phyloP scores from a whole-genome alignment of 2,888 invertebrate genomes.

The Machimus rusticus region DNA sequence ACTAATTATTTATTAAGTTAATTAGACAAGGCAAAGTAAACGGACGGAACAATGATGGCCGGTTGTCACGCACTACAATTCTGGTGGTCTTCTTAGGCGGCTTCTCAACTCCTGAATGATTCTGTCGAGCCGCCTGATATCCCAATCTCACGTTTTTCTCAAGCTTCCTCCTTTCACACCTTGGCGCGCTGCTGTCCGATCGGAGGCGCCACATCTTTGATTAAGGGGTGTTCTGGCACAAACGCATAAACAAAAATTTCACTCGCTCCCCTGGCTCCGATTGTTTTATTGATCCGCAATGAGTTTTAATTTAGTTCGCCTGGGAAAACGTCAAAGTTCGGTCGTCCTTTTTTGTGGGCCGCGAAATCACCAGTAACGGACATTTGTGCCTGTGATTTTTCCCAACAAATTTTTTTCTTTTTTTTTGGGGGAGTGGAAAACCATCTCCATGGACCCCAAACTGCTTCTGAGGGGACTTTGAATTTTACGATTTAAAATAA shows the following conservation, averaged over 20 bases:
- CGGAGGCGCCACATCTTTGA: too few species aligned
- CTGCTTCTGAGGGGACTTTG: neutral
- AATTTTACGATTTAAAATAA: neutral
- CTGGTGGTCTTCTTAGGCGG: too few species aligned
- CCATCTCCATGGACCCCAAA: neutral
- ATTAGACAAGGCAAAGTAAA: too few species aligned
- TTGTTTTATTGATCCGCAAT: slow-evolving; percentile 49
- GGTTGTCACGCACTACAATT: too few species aligned
- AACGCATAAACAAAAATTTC: slow-evolving; percentile 40
- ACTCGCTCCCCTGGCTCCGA: slow-evolving; percentile 39
- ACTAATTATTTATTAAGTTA: too few species aligned
- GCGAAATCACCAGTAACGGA: neutral
- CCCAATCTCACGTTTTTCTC: too few species aligned
- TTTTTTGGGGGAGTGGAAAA: neutral
- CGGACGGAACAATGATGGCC: too few species aligned
- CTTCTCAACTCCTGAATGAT: too few species aligned
- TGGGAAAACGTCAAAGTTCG: slow-evolving; percentile 46
- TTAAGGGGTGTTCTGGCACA: slow-evolving; percentile 33
- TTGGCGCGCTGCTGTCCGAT: too few species aligned
- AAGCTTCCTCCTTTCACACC: too few species aligned
- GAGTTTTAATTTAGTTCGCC: slow-evolving; percentile 47
- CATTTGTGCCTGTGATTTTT: neutral
- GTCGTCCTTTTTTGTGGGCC: slow-evolving; percentile 37
- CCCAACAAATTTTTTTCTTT: neutral
- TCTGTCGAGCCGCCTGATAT: too few species aligned